Base-by-base conservation (phyloP, 2,888 invertebrate species). In the Eilema depressum region DNA sequence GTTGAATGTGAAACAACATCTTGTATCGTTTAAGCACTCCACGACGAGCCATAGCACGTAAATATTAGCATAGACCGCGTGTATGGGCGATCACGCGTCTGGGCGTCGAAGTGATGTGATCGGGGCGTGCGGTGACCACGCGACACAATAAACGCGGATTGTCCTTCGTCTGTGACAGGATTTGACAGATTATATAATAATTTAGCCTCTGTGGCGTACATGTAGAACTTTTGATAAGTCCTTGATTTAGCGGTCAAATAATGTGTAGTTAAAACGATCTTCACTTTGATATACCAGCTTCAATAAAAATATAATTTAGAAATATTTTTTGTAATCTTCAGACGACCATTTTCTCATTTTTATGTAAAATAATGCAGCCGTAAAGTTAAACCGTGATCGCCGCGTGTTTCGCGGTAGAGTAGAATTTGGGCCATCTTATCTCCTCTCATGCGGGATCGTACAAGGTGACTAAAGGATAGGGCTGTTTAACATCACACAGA, bases 61-160 rank as follows among this genome's bases (percentile, higher is more conserved):
- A 41, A 70, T 66, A 66, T 63, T 62, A 57, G 47, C 66, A 57
- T 37, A 28, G 17, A 2, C 12, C 67, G 67, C 71, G 71, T 71
- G 71, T 23, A 25, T 37, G 17, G n/a, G 20, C n/a, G 41, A 71
- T 67, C 71, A 71, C 71, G 71, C 71, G 67, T 47, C 63, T 47
- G 59, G 8, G 30, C 25, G 12, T 41, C 41, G 26, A 5, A 28
- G 33, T 33, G 67, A 25, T 26, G 71, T 70, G 67, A 63, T 59
- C 47, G 60, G 3, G 1, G 30, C 12, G 47, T 71, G 60, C n/a
- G 53, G 63, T 53, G 67, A 60, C 71, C 47, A 71, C 25, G 47
- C 57, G 8, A 2, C 10, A 25, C n/a, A 20, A 3, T 26, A 30
- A 17, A 12, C 4, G 23, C 3, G 66, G 62, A 70, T 26, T 62